A percentile compares a stretch with the other conserved stretches of the same genome.
phyloP scores from a whole-genome alignment of 2,888 invertebrate genomes.

The Drosophila phalerata region DNA sequence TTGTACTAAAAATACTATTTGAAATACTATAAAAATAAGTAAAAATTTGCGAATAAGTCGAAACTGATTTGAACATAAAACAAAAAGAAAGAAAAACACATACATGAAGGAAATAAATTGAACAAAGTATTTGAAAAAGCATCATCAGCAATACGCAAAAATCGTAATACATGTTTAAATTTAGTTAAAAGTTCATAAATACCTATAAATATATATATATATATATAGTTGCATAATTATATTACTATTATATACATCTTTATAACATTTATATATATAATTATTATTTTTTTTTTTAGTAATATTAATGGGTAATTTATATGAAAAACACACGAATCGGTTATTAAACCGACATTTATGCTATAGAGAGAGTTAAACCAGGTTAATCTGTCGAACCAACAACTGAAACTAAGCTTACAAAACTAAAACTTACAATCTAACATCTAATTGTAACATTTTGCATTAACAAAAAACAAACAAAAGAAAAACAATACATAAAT shows the following conservation, averaged over 20 bases:
- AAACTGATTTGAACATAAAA: slow-evolving; percentile 22
- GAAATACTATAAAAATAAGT: slow-evolving; percentile 31
- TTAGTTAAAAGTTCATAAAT: slow-evolving; percentile 27
- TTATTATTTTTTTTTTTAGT: slow-evolving; percentile 27
- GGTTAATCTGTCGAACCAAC: slow-evolving; percentile 39
- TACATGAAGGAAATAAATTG: not conserved
- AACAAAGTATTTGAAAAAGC: slow-evolving; percentile 34
- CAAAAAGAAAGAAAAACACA: not conserved
- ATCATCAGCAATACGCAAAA: slow-evolving; percentile 41
- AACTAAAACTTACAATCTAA: slow-evolving; percentile 19
- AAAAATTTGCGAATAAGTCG: slow-evolving; percentile 17
- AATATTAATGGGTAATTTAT: slow-evolving; percentile 30
- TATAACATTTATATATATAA: slow-evolving; percentile 12
- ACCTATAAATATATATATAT: slow-evolving; percentile 10
- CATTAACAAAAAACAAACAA: slow-evolving; percentile 16
- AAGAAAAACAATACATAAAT: not conserved
- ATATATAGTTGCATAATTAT: slow-evolving; percentile 20
- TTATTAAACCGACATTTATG: slow-evolving; percentile 20
- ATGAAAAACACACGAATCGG: slow-evolving; percentile 22
- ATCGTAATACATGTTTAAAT: slow-evolving; percentile 19
- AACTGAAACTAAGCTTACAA: slow-evolving; percentile 39
- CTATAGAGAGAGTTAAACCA: slow-evolving; percentile 42
- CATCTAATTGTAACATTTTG: slow-evolving; percentile 31
- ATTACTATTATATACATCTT: slow-evolving; percentile 13
- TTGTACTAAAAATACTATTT: slow-evolving; percentile 15